phyloP scores from a whole-genome alignment of 2,797 vertebrate genomes.

The Dermochelys coriacea region DNA sequence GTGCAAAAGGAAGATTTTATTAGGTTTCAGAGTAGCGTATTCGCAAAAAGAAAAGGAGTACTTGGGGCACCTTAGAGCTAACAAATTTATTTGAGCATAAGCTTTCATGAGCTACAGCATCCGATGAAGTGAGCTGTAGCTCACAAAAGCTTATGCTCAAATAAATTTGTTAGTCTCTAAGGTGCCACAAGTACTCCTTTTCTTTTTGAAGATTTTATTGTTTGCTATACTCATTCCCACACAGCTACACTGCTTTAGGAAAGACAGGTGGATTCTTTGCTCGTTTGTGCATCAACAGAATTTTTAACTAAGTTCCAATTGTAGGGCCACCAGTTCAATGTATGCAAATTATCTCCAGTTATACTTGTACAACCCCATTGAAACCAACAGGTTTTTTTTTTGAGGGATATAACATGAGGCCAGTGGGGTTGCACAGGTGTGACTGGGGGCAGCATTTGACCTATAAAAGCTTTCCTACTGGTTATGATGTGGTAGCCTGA shows the following conservation, averaged over 20 bases:
- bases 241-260: not conserved
- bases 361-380: not conserved
- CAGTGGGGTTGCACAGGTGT: not conserved
- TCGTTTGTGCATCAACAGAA: not conserved
- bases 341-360: not conserved
- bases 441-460: not conserved
- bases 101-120: no score
- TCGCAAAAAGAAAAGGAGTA: no score
- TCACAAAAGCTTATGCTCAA: no score
- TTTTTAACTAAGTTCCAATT: not conserved
- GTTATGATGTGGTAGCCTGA: not conserved
- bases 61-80: no score
- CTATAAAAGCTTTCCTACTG: not conserved
- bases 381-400: no score
- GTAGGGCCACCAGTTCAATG: not conserved
- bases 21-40: no score
- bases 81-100: no score
- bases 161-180: no score
- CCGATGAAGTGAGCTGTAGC: no score
- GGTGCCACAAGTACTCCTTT: no score
- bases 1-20: not conserved
- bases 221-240: not conserved
- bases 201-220: not conserved
- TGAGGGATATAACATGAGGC: not conserved
- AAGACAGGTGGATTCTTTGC: not conserved